A percentile compares a stretch with the other conserved stretches of the same genome.
Evolutionary conservation across 2,888 invertebrate species (phyloP).

Genomic region (Drosophila birchii): DNA sequence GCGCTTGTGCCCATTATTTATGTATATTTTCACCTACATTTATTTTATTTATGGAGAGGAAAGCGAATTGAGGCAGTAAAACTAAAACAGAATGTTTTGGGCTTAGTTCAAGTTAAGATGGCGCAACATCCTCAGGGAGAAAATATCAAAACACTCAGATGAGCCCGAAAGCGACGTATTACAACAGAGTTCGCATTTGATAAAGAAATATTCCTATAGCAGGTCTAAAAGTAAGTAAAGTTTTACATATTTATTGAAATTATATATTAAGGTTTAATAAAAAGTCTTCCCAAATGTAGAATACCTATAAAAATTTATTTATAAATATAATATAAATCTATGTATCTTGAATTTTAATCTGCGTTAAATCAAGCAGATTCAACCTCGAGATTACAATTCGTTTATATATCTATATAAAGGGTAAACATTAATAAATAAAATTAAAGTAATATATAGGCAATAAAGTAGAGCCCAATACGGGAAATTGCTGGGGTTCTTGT

Average conservation of each 20-base stretch:
- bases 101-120: slow-evolving; percentile 47
- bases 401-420: not conserved
- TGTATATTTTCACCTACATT: slow-evolving; percentile 79
- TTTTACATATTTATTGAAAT: not conserved
- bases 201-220: not conserved
- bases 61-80: slow-evolving; percentile 23
- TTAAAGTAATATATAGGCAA: not conserved
- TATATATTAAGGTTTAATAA: not conserved
- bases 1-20: slow-evolving; percentile 73
- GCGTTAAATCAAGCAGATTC: too few species aligned
- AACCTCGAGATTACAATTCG: too few species aligned
- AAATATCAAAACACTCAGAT: slow-evolving; percentile 17
- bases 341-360: too few species aligned
- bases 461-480: not conserved
- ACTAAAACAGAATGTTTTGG: slow-evolving; percentile 35
- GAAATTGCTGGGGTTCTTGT: too few species aligned
- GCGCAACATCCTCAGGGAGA: slow-evolving; percentile 52
- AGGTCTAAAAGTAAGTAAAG: not conserved
- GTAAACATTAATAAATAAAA: too few species aligned
- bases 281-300: too few species aligned
- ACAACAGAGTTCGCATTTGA: not conserved
- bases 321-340: too few species aligned
- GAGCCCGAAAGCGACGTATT: slow-evolving; percentile 12
- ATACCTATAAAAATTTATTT: too few species aligned
- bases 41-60: slow-evolving; percentile 65